Conservation (phyloP, 2,113 vertebrate genomes). For the Ahaetulla prasina region DNA sequence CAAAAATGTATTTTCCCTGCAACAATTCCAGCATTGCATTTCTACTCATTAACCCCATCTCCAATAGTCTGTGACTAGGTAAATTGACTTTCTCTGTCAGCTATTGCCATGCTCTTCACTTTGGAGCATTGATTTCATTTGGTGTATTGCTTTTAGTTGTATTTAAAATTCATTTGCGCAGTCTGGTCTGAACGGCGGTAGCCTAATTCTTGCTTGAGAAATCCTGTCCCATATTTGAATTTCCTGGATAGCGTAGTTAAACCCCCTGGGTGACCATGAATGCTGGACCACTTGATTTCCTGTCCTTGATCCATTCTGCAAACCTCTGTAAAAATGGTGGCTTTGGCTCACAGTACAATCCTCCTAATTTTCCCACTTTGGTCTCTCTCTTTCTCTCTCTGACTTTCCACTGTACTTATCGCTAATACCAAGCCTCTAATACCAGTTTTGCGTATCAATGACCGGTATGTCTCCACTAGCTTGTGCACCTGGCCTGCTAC, state of each 20-base stretch:
- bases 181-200: neutral
- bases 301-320: neutral
- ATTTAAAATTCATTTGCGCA: neutral
- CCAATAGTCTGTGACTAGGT: neutral
- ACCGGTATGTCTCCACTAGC: neutral
- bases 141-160: neutral
- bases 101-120: neutral
- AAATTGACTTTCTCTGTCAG: neutral
- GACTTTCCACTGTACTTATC: neutral
- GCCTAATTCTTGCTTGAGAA: neutral
- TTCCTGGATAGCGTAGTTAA: neutral
- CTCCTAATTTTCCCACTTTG: neutral
- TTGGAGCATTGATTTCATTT: neutral
- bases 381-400: neutral
- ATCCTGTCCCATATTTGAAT: neutral
- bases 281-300: neutral
- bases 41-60: neutral
- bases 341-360: neutral
- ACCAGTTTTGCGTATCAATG: neutral
- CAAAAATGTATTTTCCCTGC: neutral
- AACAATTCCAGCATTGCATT: neutral
- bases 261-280: neutral
- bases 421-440: neutral
- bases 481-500: neutral
- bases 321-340: neutral